Evolutionary conservation across 2,888 invertebrate species (phyloP), one percentile per base, ranked within the genome.

Genomic region (Meandrusa payeni): DNA sequence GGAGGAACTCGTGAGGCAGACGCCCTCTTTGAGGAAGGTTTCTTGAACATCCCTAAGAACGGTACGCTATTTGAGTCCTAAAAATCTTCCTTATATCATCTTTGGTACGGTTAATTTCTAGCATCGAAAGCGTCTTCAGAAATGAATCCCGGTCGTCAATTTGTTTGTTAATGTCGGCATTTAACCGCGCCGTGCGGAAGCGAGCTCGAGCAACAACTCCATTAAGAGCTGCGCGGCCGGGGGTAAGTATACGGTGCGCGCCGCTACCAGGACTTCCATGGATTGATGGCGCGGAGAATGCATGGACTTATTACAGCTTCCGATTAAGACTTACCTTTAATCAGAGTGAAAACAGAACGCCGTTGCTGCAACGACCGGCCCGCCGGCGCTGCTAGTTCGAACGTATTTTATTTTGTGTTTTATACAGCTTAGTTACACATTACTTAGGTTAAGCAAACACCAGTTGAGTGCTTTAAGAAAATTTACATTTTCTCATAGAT

Each of bases 131-230:
- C 26, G 24, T 26, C 20, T 33, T 33, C 3, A 28, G 34, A 15
- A 15, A 9, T 7, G 27, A 20, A 20, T 22, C 13, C 41, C 20
- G 10, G 13, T 5, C 20, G 22, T 22, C 34, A 34, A 27, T 41
- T 41, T 34, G 22, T 41, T 41, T 41, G 33, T 27, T 27, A 27
- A 41, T 41, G 27, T 28, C 22, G 28, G 41, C 15, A 33, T 20
- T 41, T 41, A 34, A 6, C 15, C 33, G 13, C 32, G 6, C 4
- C 12, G 22, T 20, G 13, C 31, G 37, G 42, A 37, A 43, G 36
- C 10, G 19, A 7, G 26, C 19, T 19, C 23, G 37, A 11, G 31
- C 17, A 31, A 37, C 42, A 31, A 43, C 42, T 37, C 37, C 24
- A 37, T 43, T 43, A 43, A 29, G 12, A 31, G 29, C 26, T 10